phyloP scores from a whole-genome alignment of 2,797 vertebrate genomes.

The Melanotaenia pygmaea region DNA sequence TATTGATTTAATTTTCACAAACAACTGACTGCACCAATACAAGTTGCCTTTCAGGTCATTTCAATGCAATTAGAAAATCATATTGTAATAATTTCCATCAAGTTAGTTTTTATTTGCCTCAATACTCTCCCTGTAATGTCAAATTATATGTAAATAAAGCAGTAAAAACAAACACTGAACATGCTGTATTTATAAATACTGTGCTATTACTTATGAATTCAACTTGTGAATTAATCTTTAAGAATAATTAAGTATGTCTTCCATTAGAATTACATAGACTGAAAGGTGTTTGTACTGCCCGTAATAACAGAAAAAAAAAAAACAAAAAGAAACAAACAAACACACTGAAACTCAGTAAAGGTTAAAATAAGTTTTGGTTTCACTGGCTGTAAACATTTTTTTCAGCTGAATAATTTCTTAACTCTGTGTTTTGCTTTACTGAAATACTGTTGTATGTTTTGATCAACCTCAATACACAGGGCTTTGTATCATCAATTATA shows the following conservation, averaged over 20 bases:
- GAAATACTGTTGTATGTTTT: neutral
- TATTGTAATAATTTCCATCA: neutral
- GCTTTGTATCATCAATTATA: neutral
- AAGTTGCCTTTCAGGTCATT: no score
- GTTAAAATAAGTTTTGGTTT: slow-evolving; percentile 2
- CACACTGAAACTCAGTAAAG: slow-evolving; percentile 3
- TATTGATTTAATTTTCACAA: no score
- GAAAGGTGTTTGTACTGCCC: neutral
- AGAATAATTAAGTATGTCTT: neutral
- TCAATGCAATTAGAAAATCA: no score
- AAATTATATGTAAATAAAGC: neutral
- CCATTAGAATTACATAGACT: neutral
- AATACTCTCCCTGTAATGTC: neutral
- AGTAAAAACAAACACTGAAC: neutral
- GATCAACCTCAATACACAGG: neutral
- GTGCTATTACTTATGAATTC: no score
- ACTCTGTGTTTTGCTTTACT: slow-evolving; percentile 4
- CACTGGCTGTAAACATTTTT: neutral
- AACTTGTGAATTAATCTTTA: no score
- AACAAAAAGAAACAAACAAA: neutral
- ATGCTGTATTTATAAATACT: neutral
- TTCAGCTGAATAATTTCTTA: neutral
- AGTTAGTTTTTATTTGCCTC: neutral
- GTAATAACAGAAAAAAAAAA: slow-evolving; percentile 3
- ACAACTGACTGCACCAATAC: no score